phyloP scores from a whole-genome alignment of 2,797 vertebrate species.

The Halcyon badia region DNA sequence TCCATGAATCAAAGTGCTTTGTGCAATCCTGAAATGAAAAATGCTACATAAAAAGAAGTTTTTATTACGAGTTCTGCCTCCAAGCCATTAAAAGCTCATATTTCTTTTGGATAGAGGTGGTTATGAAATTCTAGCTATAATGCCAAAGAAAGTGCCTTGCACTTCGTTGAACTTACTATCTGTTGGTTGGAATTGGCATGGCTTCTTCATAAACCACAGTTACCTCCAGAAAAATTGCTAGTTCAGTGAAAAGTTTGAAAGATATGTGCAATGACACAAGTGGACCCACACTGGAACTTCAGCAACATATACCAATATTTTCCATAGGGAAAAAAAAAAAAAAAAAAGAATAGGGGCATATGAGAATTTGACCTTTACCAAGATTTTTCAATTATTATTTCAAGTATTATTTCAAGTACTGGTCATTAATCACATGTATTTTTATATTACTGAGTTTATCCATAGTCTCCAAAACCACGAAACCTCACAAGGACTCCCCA shows the following conservation, averaged over 20 bases:
- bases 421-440: not conserved
- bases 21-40: slow-evolving; percentile 39
- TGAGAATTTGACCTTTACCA: not conserved
- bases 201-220: not conserved
- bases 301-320: not conserved
- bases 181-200: not conserved
- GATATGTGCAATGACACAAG: not conserved
- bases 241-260: not conserved
- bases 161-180: not conserved
- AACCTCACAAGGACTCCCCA: not conserved
- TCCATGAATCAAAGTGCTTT: slow-evolving; percentile 16
- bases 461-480: not conserved
- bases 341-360: not conserved
- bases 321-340: not conserved
- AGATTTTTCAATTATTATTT: not conserved
- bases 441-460: not conserved
- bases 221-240: not conserved
- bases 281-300: not conserved
- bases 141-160: not conserved
- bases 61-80: slow-evolving; percentile 10
- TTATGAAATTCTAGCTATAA: slow-evolving; percentile 27
- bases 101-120: slow-evolving; percentile 22
- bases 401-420: not conserved
- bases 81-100: slow-evolving; percentile 19
- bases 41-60: not conserved